Evolutionary conservation across 2,797 vertebrate species (phyloP), one percentile per base, ranked within the genome.

Genomic region (Anomalospiza imberbis): DNA sequence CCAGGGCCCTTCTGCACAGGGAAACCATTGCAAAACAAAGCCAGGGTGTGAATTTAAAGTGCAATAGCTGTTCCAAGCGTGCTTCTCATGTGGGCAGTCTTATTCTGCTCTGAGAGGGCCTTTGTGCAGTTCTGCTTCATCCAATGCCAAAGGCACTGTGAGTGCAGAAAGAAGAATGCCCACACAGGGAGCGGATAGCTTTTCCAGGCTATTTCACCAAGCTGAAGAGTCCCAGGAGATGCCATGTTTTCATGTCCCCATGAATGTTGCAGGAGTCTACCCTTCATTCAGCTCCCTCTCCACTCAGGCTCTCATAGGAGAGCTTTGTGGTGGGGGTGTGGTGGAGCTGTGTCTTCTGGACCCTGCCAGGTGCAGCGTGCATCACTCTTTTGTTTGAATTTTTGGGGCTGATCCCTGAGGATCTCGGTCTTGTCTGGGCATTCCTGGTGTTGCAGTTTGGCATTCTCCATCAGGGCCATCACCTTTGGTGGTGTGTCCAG

Each of bases 71-170:
- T 96, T 93, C 63, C 0, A 25, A 91, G 80, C 1, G 6, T 63
- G 93, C 94, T 96, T 95, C 81, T 95, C 91, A 80, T 97, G 94
- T 92, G 93, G 95, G 75, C 93, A 95, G 72, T 54, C 89, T 85
- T 77, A 61, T 91, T 95, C 81, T 94, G 87, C 94, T 93, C 88
- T 45, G 50, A 80, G 93, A 95, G 65, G 86, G 92, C 81, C 75
- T 97, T 96, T 97, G 93, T 97, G 92, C 89, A 72, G 92, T 91
- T 96, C 84, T 87, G 91, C 96, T 97, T 95, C 65, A 96, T 97
- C 94, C 68, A 12, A 36, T 94, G 95, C 96, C 96, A 96, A 83
- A 93, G 87, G 47, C 94, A n/a, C 63, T 89, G 94, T 87, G 40
- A 80, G 86, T 74, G 68, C 92, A 91, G 93, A 90, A 76, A 93